phyloP scores from a whole-genome alignment of 2,113 vertebrate genomes.

The Apus apus region DNA sequence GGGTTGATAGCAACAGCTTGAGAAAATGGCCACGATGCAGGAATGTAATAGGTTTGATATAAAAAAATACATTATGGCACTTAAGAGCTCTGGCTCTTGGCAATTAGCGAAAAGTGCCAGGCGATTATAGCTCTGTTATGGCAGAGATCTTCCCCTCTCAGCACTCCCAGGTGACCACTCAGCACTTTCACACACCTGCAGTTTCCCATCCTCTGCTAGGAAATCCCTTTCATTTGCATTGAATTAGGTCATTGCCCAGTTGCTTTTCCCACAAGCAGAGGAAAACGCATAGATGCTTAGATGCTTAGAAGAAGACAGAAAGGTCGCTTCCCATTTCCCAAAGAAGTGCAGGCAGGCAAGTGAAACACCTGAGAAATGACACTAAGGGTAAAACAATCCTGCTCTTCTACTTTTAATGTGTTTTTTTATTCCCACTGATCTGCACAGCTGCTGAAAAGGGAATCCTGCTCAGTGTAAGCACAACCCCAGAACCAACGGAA shows the following conservation, averaged over 20 bases:
- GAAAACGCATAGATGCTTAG: neutral
- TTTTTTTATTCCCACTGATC: neutral
- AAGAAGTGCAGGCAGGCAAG: neutral
- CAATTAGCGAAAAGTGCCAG: neutral
- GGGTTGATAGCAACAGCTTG: neutral
- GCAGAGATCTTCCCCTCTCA: neutral
- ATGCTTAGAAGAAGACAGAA: neutral
- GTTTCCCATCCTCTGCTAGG: neutral
- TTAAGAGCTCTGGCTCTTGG: neutral
- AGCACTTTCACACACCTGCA: neutral
- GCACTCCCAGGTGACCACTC: neutral
- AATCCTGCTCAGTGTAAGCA: neutral
- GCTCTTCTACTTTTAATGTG: neutral
- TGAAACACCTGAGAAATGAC: neutral
- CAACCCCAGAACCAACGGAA: neutral
- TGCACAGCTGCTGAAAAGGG: neutral
- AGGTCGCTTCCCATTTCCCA: neutral
- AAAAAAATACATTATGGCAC: neutral
- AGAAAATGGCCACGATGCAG: neutral
- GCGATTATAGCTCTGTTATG: neutral
- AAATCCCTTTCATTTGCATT: slow-evolving; percentile 36
- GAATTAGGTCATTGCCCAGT: neutral
- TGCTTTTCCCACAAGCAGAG: neutral
- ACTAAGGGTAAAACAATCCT: neutral
- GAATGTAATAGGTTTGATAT: neutral